Evolutionary conservation across 2,888 invertebrate species (phyloP).

Genomic region (Toxonevra muliebris): DNA sequence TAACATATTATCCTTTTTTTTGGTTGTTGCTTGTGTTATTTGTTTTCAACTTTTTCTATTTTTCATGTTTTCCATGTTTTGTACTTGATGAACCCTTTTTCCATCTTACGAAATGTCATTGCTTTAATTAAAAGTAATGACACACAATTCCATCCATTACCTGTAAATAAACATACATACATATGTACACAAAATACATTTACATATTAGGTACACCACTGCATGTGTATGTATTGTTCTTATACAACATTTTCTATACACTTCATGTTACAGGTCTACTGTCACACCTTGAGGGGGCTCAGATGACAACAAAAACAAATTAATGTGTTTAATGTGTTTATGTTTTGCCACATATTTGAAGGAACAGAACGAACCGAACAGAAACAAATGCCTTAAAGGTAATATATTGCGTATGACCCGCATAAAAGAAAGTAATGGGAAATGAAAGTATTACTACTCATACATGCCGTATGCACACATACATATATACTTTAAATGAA

Average conservation of each 20-base stretch:
- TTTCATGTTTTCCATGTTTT: too few relatives aligned
- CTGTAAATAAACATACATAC: background rate
- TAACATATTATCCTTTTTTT: too few relatives aligned
- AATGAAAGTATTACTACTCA: too few relatives aligned
- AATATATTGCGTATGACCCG: slow-evolving; percentile 59
- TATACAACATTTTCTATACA: too few relatives aligned
- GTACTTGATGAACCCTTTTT: too few relatives aligned
- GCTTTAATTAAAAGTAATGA: slow-evolving; percentile 62
- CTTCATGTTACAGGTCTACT: background rate
- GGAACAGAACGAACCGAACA: slow-evolving; percentile 14
- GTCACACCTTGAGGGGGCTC: background rate
- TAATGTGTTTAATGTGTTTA: slow-evolving; percentile 33
- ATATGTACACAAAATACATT: background rate
- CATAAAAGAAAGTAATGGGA: slow-evolving; percentile 50
- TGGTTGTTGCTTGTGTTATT: too few relatives aligned
- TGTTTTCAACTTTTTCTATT: too few relatives aligned
- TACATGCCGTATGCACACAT: too few relatives aligned
- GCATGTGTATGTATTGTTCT: too few relatives aligned
- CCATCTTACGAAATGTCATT: slow-evolving; percentile 49
- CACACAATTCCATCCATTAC: slow-evolving; percentile 43
- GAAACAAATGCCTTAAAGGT: slow-evolving; percentile 48
- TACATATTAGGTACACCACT: slow-evolving; percentile 22
- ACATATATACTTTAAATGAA: too few relatives aligned
- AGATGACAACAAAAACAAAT: slow-evolving; percentile 18
- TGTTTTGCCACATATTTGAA: slow-evolving; percentile 18